Conservation (phyloP, 2,113 vertebrate genomes). For the Syngnathus scovelli region DNA sequence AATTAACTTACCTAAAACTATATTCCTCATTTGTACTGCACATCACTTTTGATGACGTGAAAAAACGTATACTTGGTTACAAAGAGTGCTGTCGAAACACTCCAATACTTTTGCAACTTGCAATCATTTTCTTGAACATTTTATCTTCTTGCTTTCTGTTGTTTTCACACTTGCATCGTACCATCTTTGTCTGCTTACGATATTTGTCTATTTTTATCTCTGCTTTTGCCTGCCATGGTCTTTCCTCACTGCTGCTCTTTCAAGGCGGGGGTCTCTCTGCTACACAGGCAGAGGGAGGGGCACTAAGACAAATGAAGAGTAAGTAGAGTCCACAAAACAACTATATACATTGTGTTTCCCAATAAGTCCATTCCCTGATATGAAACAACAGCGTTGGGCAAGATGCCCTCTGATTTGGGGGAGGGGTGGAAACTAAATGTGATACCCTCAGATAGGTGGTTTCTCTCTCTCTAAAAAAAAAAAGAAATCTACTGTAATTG, state of each 20-base stretch:
- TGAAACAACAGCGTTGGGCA: not conserved
- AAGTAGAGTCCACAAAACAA: constrained; percentile 66
- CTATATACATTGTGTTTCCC: not conserved
- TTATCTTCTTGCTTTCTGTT: not conserved
- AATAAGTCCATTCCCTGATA: not conserved
- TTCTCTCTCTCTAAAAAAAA: too few relatives aligned
- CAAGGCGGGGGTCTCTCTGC: constrained; percentile 60
- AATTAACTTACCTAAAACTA: not conserved
- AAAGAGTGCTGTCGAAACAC: not conserved
- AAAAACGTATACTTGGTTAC: not conserved
- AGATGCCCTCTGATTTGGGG: too few relatives aligned
- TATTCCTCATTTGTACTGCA: not conserved
- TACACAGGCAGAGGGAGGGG: constrained; percentile 62
- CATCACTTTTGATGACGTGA: not conserved
- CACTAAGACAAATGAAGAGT: constrained; percentile 82
- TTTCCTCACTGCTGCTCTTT: constrained; percentile 39
- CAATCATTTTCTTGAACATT: not conserved
- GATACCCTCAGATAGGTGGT: too few relatives aligned
- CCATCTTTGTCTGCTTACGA: constrained; percentile 18
- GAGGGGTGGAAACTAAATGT: too few relatives aligned
- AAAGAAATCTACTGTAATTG: too few relatives aligned
- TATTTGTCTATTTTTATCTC: constrained; percentile 16
- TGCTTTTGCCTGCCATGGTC: constrained; percentile 19
- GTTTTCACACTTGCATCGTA: constrained; percentile 8
- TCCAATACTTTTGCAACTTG: not conserved